Conservation (phyloP, 2,797 vertebrate species). For the Macrochelys suwanniensis region DNA sequence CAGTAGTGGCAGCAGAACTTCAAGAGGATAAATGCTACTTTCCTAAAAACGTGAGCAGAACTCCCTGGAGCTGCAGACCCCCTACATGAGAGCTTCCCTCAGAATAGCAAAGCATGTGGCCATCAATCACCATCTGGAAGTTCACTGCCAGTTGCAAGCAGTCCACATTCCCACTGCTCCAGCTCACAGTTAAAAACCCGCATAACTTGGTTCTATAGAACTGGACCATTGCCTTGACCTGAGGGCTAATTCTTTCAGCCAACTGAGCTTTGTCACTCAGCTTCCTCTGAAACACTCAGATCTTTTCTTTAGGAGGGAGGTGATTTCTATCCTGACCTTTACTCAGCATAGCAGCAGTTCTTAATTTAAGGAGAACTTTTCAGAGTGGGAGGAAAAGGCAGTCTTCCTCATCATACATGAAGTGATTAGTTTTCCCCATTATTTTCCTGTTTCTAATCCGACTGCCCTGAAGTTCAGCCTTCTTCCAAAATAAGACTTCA, state of each 20-base stretch:
- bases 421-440: constrained; percentile 53
- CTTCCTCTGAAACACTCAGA: constrained; percentile 31
- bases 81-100: neutral
- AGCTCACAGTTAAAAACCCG: constrained; percentile 26
- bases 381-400: constrained; percentile 17
- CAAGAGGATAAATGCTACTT: neutral
- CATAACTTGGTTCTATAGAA: neutral
- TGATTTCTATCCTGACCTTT: constrained; percentile 45
- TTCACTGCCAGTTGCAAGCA: neutral
- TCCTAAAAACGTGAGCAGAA: neutral
- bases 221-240: constrained; percentile 37
- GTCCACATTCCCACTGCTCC: constrained; percentile 16
- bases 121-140: neutral
- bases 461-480: constrained; percentile 60
- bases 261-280: constrained; percentile 17
- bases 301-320: constrained; percentile 6
- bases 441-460: constrained; percentile 32
- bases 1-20: neutral
- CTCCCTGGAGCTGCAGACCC: neutral
- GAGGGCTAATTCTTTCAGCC: constrained; percentile 15
- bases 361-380: constrained; percentile 50
- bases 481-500: constrained; percentile 72
- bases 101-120: neutral
- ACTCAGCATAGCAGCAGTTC: constrained; percentile 42
- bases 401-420: neutral